Evolutionary conservation across 1,140 invertebrate species (phyloP), one percentile per base, ranked within the genome.

Genomic region (Drosophila elegans): DNA sequence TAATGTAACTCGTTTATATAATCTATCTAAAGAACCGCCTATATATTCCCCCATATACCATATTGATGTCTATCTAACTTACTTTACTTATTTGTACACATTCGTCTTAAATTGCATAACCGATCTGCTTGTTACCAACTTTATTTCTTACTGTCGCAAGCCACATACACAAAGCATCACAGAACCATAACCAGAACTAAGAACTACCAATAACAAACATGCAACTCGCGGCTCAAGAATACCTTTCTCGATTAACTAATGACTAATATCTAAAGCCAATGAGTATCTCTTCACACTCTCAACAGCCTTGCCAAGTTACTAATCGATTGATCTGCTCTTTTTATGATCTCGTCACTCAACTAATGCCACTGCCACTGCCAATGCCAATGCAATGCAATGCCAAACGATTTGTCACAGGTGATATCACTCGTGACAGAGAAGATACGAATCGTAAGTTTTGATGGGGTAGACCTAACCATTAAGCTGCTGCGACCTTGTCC

Each of bases 351-450:
- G 36, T 51, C 45, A 29, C 45, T 21, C 38, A 74, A 48, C 59
- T 66, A 61, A 48, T 55, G 52, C 46, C 51, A 32, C 6, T 32
- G 29, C 27, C 27, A 29, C 3, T 54, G 46, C 44, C 74, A 42
- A 67, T 44, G 36, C 41, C 36, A 55, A 13, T 32, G 29, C 29
- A 5, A 32, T 32, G 29, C 29, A 32, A 42, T 56, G 38, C 59
- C 39, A 67, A 44, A 41, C 57, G 10, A 45, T 55, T 42, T 82
- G 59, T 51, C 93, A 88, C 92, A 95, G 94, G 94, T 93, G 94
- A 95, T 92, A 93, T 94, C 71, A 94, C 94, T 74, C 93, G 94
- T 89, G 94, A 94, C 93, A 93, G 94, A 81, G 94, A 95, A 92
- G 94, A 95, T 84, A 94, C 94, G 53, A 95, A 94, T 91, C 93